phyloP scores from a whole-genome alignment of 2,797 vertebrate species.

The Pangasius djambal region DNA sequence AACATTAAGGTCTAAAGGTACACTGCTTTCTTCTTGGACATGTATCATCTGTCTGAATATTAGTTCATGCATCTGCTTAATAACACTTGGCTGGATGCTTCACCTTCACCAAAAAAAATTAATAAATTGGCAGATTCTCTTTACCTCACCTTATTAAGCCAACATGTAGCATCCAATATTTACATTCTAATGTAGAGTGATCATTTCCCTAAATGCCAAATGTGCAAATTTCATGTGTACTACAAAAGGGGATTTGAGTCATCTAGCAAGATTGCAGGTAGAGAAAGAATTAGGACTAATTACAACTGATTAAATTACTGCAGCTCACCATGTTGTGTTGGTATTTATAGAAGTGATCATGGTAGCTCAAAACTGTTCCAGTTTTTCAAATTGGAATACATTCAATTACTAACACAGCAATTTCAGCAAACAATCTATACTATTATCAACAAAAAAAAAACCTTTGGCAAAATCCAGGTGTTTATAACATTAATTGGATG shows the following conservation, averaged over 20 bases:
- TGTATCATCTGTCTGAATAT: neutral
- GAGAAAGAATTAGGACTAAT: neutral
- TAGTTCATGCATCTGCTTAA: slow-evolving; percentile 1
- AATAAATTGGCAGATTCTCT: neutral
- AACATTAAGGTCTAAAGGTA: neutral
- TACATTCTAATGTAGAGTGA: neutral
- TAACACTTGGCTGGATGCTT: neutral
- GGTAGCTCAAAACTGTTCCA: neutral
- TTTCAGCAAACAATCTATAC: neutral
- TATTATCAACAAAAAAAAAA: neutral
- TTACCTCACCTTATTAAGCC: neutral
- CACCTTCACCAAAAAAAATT: neutral
- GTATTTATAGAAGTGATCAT: neutral
- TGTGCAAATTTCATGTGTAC: neutral
- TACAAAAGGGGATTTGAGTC: neutral
- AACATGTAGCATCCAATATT: neutral
- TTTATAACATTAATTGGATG: neutral
- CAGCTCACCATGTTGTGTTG: neutral
- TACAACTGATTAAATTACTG: neutral
- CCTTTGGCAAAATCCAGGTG: neutral
- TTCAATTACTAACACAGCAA: neutral
- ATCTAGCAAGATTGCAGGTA: neutral
- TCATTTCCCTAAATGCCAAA: neutral
- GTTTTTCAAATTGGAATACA: neutral
- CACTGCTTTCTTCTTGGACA: neutral